These are phyloP conservation scores for Plebejus argus DNA, from an alignment of 2,888 invertebrate genomes.

Conservation along the genomic window DNA sequence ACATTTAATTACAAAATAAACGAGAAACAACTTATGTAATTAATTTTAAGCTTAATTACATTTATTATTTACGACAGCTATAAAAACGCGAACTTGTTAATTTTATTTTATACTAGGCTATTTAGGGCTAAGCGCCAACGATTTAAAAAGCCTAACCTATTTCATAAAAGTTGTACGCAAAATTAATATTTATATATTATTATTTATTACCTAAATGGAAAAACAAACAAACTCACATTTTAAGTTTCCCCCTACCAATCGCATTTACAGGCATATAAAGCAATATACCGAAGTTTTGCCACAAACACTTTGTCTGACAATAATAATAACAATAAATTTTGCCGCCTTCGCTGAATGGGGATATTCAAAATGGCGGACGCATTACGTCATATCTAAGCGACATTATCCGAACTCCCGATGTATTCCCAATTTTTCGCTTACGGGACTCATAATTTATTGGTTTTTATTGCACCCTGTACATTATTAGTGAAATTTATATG, in stretches of 20 bases:
- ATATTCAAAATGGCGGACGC: slow-evolving; percentile 44
- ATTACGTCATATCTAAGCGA: slow-evolving; percentile 44
- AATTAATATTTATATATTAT: no score
- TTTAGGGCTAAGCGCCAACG: not conserved
- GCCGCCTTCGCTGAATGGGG: slow-evolving; percentile 46
- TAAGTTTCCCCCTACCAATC: slow-evolving; percentile 55
- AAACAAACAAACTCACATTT: not conserved
- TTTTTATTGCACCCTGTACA: slow-evolving; percentile 13
- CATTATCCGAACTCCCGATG: slow-evolving; percentile 41
- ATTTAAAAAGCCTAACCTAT: not conserved
- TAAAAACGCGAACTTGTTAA: slow-evolving; percentile 22
- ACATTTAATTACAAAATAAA: slow-evolving; percentile 21
- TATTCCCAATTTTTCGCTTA: slow-evolving; percentile 38
- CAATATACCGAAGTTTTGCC: slow-evolving; percentile 55
- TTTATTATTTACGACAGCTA: slow-evolving; percentile 18
- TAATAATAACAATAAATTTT: slow-evolving; percentile 75
- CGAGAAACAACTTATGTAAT: slow-evolving; percentile 24
- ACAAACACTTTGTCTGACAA: slow-evolving; percentile 62
- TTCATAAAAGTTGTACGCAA: not conserved
- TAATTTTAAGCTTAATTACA: slow-evolving; percentile 23
- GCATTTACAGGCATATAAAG: slow-evolving; percentile 66
- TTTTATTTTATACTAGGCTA: not conserved
- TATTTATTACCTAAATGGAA: not conserved
- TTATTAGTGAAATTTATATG: not conserved
- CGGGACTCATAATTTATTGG: slow-evolving; percentile 22